These are phyloP conservation scores for Embidobia sp. DNA, from an alignment of 2,888 invertebrate species.

Conservation along the genomic window DNA sequence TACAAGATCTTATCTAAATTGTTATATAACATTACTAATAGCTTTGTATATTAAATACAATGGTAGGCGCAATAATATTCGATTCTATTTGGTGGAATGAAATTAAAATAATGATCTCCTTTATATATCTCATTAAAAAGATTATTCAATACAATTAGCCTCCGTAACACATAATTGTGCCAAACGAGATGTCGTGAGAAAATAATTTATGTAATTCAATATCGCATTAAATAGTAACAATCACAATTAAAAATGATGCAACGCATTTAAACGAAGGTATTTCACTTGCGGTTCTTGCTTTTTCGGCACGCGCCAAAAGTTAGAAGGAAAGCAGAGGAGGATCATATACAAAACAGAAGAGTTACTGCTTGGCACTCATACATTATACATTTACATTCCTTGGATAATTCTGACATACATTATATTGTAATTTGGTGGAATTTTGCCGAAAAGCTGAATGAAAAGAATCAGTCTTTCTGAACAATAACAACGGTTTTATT, in stretches of 20 bases:
- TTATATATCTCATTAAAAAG: no score
- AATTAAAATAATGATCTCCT: no score
- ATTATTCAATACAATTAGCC: no score
- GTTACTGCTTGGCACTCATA: conserved; percentile 25
- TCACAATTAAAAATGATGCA: conserved; percentile 9
- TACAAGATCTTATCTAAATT: no score
- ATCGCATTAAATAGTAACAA: background rate
- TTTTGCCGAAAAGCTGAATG: background rate
- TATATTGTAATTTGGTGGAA: conserved; percentile 12
- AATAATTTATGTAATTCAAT: conserved; percentile 1
- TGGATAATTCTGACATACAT: conserved; percentile 16
- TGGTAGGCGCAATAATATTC: no score
- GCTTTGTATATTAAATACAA: no score
- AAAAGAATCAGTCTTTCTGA: background rate
- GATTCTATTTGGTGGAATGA: no score
- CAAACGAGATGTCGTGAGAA: background rate
- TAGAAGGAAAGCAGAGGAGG: conserved; percentile 24
- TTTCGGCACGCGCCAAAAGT: conserved; percentile 26
- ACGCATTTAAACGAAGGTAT: background rate
- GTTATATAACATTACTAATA: no score
- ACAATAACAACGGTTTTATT: no score
- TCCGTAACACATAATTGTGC: background rate
- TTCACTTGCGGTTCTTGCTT: conserved; percentile 5
- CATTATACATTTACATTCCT: conserved; percentile 16
- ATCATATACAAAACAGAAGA: conserved; percentile 28